Evolutionary conservation across 2,113 vertebrate genomes (phyloP).

Genomic region (Chinchilla lanigera): DNA sequence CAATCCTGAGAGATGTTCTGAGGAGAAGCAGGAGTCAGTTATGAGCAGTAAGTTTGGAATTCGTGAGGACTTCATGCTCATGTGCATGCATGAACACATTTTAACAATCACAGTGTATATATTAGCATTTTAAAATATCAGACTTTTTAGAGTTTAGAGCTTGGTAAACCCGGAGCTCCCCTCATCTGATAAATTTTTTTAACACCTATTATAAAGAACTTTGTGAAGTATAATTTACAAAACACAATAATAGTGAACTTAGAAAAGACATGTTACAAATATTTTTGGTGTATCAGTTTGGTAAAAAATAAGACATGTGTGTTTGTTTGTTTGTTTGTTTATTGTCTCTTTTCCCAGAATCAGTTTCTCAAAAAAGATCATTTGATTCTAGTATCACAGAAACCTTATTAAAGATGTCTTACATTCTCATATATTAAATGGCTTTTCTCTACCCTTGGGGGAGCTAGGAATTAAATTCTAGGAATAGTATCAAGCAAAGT

Average conservation of each 20-base stretch:
- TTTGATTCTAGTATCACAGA: constrained; percentile 6
- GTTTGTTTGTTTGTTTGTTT: neutral
- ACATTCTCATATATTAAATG: neutral
- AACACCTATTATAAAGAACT: neutral
- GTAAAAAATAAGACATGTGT: neutral
- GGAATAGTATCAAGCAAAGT: constrained; percentile 60
- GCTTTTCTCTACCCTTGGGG: constrained; percentile 45
- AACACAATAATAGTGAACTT: constrained; percentile 25
- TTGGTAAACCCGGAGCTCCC: neutral
- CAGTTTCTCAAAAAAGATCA: neutral
- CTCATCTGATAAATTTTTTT: neutral
- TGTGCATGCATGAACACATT: neutral
- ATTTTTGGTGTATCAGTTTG: constrained; percentile 4
- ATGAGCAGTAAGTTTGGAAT: neutral
- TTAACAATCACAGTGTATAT: neutral
- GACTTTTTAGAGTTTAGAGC: neutral
- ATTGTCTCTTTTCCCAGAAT: neutral
- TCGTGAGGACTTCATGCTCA: neutral
- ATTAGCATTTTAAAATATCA: constrained; percentile 4
- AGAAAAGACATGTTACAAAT: neutral
- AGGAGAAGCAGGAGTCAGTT: neutral
- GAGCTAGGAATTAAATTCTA: constrained; percentile 60
- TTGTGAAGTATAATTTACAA: neutral
- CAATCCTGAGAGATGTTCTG: neutral
- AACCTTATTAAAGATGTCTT: constrained; percentile 36